Percentiles rank a stretch among this genome's conserved stretches.
phyloP scores from a whole-genome alignment of 2,113 vertebrate genomes.

The Gasterosteus aculeatus region DNA sequence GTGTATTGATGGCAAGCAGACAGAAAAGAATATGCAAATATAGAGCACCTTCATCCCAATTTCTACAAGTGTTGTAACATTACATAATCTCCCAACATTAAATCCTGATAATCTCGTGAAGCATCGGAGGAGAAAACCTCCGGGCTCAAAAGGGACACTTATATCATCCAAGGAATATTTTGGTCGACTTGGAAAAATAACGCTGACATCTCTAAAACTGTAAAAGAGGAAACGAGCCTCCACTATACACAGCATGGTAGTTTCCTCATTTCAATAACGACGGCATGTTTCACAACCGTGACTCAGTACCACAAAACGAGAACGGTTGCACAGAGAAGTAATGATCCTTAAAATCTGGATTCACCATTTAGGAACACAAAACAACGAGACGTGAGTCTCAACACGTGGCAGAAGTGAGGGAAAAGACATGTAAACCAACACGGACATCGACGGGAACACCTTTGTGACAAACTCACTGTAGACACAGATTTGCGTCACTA shows the following conservation, averaged over 20 bases:
- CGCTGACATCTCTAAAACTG: slow-evolving; percentile 20
- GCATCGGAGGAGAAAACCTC: slow-evolving; percentile 10
- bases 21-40: slow-evolving; percentile 16
- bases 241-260: slow-evolving; percentile 5
- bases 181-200: neutral
- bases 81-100: neutral
- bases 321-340: slow-evolving; percentile 25
- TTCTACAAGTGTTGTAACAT: slow-evolving; percentile 26
- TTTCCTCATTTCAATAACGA: slow-evolving; percentile 48
- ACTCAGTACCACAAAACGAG: slow-evolving; percentile 32
- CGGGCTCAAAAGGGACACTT: slow-evolving; percentile 6
- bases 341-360: slow-evolving; percentile 28
- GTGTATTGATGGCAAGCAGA: slow-evolving; percentile 23
- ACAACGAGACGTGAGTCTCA: slow-evolving; percentile 19
- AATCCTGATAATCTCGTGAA: neutral
- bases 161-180: slow-evolving; percentile 21
- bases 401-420: slow-evolving; percentile 27
- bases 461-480: slow-evolving; percentile 50
- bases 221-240: slow-evolving; percentile 45
- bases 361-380: slow-evolving; percentile 7
- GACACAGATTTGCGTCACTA: slow-evolving; percentile 47
- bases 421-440: slow-evolving; percentile 49
- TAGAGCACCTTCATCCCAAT: slow-evolving; percentile 13
- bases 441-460: slow-evolving; percentile 41
- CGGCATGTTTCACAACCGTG: slow-evolving; percentile 27